These are phyloP conservation scores for Lasioglossum marginatum DNA, from an alignment of 2,888 invertebrate genomes.

Conservation along the genomic window DNA sequence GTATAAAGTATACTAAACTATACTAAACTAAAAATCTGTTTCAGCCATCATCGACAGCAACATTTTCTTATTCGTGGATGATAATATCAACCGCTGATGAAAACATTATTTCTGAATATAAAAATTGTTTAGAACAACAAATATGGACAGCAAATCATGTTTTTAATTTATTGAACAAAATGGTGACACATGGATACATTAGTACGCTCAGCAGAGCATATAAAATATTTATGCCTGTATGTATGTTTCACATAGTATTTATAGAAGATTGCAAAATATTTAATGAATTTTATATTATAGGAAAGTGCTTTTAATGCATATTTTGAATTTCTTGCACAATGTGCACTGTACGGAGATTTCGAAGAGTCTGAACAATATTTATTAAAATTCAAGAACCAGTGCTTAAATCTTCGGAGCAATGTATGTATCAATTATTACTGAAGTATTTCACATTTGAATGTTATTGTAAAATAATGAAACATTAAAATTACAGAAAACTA, in stretches of 20 bases:
- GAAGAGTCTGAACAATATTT: slow-evolving; percentile 78
- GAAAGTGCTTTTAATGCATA: slow-evolving; percentile 88
- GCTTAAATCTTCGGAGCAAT: slow-evolving; percentile 76
- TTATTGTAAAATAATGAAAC: not conserved
- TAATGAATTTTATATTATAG: slow-evolving; percentile 84
- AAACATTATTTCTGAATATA: slow-evolving; percentile 70
- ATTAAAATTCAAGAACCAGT: slow-evolving; percentile 81
- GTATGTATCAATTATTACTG: slow-evolving; percentile 58
- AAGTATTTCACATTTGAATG: not conserved
- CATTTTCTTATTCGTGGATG: slow-evolving; percentile 81
- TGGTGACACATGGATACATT: slow-evolving; percentile 86
- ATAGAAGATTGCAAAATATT: not conserved
- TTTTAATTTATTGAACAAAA: slow-evolving; percentile 85
- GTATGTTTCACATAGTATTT: slow-evolving; percentile 26
- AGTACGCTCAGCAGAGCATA: slow-evolving; percentile 88
- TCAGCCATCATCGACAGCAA: slow-evolving; percentile 78
- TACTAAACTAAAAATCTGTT: slow-evolving; percentile 28
- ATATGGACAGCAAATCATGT: slow-evolving; percentile 82
- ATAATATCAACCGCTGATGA: slow-evolving; percentile 74
- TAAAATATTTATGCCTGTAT: slow-evolving; percentile 89
- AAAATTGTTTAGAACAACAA: slow-evolving; percentile 76
- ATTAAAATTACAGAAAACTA: slow-evolving; percentile 72
- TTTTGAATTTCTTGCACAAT: slow-evolving; percentile 87
- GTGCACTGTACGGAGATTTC: slow-evolving; percentile 81
- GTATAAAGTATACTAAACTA: not conserved